phyloP scores from a whole-genome alignment of 1,140 invertebrate species.

The Drosophila albomicans region DNA sequence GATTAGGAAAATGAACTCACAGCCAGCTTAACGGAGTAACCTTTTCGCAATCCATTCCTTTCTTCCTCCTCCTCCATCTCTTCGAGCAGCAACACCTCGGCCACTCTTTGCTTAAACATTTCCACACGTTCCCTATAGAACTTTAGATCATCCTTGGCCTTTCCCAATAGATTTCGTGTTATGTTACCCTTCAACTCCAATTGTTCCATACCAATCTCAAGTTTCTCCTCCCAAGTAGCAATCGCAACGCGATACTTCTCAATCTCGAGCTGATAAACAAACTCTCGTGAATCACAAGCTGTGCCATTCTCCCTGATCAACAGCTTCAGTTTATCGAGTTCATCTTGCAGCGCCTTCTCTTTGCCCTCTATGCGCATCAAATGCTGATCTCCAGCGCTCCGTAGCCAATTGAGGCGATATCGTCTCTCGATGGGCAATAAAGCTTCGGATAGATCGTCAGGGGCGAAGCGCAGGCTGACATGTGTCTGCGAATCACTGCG shows the following conservation, averaged over 20 bases:
- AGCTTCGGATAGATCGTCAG: slow-evolving; percentile 17
- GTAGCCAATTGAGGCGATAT: slow-evolving; percentile 56
- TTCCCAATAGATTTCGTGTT: neutral
- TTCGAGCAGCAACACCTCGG: slow-evolving; percentile 18
- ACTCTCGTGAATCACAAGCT: neutral
- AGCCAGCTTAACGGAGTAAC: neutral
- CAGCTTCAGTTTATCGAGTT: neutral
- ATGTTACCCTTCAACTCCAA: slow-evolving; percentile 39
- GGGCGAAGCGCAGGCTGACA: neutral
- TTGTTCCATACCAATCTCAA: slow-evolving; percentile 42
- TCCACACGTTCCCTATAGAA: slow-evolving; percentile 43
- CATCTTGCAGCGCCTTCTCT: slow-evolving; percentile 12
- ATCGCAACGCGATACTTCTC: slow-evolving; percentile 13
- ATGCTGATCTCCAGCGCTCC: slow-evolving; percentile 41
- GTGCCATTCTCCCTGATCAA: neutral
- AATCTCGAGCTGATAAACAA: slow-evolving; percentile 30
- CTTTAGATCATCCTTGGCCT: slow-evolving; percentile 52
- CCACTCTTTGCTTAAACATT: slow-evolving; percentile 37
- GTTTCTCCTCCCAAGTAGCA: slow-evolving; percentile 29
- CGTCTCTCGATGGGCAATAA: slow-evolving; percentile 50
- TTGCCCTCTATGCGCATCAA: slow-evolving; percentile 3
- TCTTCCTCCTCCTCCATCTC: neutral
- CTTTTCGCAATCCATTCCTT: neutral
- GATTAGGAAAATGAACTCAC: neutral
- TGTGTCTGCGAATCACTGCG: too few species aligned